These are phyloP conservation scores for Charina bottae DNA, from an alignment of 2,113 vertebrate genomes.

Conservation along the genomic window DNA sequence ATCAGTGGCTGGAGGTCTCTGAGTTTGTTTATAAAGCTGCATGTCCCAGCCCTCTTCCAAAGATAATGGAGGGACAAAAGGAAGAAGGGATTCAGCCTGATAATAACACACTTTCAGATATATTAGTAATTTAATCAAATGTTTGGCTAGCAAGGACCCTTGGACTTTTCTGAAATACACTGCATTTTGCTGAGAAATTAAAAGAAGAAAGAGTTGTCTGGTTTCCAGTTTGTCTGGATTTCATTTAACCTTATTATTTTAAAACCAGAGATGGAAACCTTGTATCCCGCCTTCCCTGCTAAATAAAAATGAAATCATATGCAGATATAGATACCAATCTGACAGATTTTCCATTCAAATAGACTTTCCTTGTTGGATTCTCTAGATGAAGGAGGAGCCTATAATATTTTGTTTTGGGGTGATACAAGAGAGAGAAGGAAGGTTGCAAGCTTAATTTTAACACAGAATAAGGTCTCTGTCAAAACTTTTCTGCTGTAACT, in stretches of 20 bases:
- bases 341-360: conserved; percentile 40
- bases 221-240: conserved; percentile 51
- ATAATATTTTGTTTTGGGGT: conserved; percentile 56
- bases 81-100: conserved; percentile 1
- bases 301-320: conserved; percentile 48
- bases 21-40: background rate
- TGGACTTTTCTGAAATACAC: conserved; percentile 9
- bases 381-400: conserved; percentile 35
- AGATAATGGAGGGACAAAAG: background rate
- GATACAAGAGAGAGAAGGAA: background rate
- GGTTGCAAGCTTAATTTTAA: conserved; percentile 19
- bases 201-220: conserved; percentile 39
- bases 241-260: conserved; percentile 53
- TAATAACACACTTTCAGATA: conserved; percentile 23
- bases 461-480: conserved; percentile 54
- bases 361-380: conserved; percentile 37
- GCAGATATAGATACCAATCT: conserved; percentile 36
- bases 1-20: background rate
- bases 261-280: conserved; percentile 33
- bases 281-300: background rate
- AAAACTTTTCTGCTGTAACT: conserved; percentile 56
- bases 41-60: background rate
- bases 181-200: conserved; percentile 33
- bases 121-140: conserved; percentile 18
- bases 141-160: conserved; percentile 5